Evolutionary conservation across 35 echinoderm and acorn worm genomes (phyloP).

Genomic region (Amphiura filiformis): DNA sequence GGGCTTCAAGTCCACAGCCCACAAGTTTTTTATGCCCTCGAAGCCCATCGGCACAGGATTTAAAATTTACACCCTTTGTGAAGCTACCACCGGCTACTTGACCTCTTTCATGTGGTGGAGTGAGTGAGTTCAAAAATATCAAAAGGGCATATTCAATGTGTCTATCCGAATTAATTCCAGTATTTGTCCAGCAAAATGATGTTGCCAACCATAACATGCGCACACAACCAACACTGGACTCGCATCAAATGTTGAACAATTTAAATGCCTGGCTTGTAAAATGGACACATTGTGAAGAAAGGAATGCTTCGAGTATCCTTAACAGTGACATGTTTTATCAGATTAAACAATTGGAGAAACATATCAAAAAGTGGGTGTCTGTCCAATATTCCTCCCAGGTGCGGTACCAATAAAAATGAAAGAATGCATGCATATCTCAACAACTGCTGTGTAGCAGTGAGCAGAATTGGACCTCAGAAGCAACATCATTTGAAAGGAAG

Average conservation of each 20-base stretch:
- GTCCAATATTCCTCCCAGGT: not conserved
- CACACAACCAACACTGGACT: too few relatives aligned
- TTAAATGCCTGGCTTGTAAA: not conserved
- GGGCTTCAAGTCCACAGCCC: constrained; percentile 12
- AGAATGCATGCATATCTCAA: not conserved
- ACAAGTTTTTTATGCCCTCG: constrained; percentile 43
- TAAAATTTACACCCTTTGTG: constrained; percentile 41
- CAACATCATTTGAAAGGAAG: too few relatives aligned
- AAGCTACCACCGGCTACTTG: constrained; percentile 35
- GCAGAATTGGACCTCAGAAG: not conserved
- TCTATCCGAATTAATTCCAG: constrained; percentile 13
- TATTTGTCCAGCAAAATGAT: not conserved
- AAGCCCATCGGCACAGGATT: constrained; percentile 41
- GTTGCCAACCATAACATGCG: constrained; percentile 24
- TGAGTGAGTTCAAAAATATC: too few relatives aligned
- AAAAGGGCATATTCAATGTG: constrained; percentile 20
- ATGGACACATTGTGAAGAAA: not conserved
- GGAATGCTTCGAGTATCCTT: not conserved
- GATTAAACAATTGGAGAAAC: not conserved
- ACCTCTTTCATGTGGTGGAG: constrained; percentile 11
- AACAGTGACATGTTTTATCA: not conserved
- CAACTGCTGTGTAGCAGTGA: not conserved
- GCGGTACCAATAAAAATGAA: not conserved
- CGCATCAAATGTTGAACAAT: too few relatives aligned
- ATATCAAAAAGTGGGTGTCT: not conserved